Evolutionary conservation across 2,797 vertebrate genomes (phyloP).

Genomic region (Yasuhikotakia modesta): DNA sequence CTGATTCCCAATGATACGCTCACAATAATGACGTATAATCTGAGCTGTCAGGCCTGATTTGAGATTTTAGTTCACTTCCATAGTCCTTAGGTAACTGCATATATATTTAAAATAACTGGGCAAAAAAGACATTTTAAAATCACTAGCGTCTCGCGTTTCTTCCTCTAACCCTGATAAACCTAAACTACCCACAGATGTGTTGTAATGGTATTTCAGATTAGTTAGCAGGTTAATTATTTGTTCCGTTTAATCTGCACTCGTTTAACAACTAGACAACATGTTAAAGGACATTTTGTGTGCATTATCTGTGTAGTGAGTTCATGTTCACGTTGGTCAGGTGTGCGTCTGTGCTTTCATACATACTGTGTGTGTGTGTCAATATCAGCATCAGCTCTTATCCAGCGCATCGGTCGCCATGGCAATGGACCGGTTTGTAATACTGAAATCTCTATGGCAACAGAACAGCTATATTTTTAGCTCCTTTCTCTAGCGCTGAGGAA

Average conservation of each 20-base stretch:
- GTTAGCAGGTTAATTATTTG: neutral
- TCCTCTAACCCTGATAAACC: neutral
- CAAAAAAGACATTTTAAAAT: neutral
- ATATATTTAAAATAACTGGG: neutral
- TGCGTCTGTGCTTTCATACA: conserved; percentile 17
- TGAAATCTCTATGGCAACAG: conserved; percentile 49
- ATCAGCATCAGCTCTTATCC: conserved; percentile 42
- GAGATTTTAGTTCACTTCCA: neutral
- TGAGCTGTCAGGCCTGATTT: too few species aligned
- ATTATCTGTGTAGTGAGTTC: too few species aligned
- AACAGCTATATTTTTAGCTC: conserved; percentile 32
- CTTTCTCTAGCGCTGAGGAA: conserved; percentile 15
- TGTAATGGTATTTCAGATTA: neutral
- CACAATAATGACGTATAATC: too few species aligned
- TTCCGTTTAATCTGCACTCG: conserved; percentile 18
- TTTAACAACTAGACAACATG: conserved; percentile 1
- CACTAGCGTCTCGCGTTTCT: neutral
- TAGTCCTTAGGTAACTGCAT: neutral
- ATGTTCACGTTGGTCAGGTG: too few species aligned
- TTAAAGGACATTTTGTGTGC: conserved; percentile 25
- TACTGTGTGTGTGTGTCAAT: conserved; percentile 10
- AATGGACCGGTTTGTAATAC: conserved; percentile 73
- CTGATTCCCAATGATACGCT: too few species aligned
- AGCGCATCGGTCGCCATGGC: conserved; percentile 54
- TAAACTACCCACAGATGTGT: neutral